Evolutionary conservation across 2,797 vertebrate species (phyloP).

Genomic region (Buceros bicornis): DNA sequence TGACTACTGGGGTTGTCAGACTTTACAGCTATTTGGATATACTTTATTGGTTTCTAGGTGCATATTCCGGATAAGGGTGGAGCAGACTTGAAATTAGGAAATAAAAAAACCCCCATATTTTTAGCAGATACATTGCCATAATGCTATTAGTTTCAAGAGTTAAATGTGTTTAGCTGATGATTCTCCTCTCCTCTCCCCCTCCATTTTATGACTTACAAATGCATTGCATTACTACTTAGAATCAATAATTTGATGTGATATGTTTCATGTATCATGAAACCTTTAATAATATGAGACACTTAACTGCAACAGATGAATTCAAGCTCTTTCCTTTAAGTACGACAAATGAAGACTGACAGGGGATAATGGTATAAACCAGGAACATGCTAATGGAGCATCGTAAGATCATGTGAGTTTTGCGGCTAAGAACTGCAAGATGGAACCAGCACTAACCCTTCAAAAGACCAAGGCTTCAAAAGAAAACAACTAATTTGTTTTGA

Average conservation of each 20-base stretch:
- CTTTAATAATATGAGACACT: background rate
- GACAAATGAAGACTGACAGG: background rate
- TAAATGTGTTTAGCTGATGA: background rate
- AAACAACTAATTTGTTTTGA: constrained; percentile 31
- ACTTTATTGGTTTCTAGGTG: background rate
- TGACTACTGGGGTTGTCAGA: background rate
- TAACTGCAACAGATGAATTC: constrained; percentile 32
- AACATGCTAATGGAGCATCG: background rate
- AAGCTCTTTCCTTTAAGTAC: constrained; percentile 3
- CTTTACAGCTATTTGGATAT: background rate
- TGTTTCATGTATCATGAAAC: background rate
- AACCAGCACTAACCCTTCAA: constrained; percentile 11
- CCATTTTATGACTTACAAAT: background rate
- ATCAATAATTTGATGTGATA: background rate
- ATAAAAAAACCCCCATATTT: background rate
- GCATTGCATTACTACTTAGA: background rate
- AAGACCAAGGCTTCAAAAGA: constrained; percentile 38
- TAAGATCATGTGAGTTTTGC: background rate
- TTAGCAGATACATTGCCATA: background rate
- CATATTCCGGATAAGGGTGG: background rate
- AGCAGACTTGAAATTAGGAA: background rate
- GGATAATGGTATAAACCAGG: background rate
- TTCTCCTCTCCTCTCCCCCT: background rate
- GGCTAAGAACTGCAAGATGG: background rate
- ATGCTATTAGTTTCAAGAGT: background rate